Evolutionary conservation across 2,888 invertebrate species (phyloP).

Genomic region (Drosophila cracens): DNA sequence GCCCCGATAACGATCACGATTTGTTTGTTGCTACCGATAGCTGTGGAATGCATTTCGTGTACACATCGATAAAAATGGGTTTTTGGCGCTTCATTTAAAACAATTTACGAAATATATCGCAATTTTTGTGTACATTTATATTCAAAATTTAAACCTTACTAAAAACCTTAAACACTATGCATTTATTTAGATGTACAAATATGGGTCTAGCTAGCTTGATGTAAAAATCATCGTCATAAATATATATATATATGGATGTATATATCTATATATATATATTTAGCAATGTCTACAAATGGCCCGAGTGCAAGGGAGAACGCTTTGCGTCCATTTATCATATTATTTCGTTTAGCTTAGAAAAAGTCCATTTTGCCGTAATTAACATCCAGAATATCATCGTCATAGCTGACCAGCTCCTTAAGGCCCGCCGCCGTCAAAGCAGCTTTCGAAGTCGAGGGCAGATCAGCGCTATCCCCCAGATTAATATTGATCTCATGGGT

Average conservation of each 20-base stretch:
- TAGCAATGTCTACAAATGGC: constrained; percentile 31
- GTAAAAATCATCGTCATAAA: constrained; percentile 53
- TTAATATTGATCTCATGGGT: constrained; percentile 85
- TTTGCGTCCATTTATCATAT: constrained; percentile 82
- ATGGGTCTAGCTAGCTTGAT: constrained; percentile 65
- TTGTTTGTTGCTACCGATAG: constrained; percentile 1
- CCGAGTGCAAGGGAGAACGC: constrained; percentile 48
- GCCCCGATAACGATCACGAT: constrained; percentile 41
- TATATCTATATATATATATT: constrained; percentile 26
- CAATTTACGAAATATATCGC: neutral
- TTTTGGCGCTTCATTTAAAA: constrained; percentile 15
- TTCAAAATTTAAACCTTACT: constrained; percentile 25
- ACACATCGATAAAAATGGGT: constrained; percentile 14
- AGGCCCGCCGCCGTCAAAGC: constrained; percentile 60
- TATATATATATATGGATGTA: constrained; percentile 35
- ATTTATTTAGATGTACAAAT: constrained; percentile 76
- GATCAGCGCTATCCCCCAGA: constrained; percentile 77
- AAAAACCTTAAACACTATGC: constrained; percentile 57
- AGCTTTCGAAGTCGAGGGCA: constrained; percentile 82
- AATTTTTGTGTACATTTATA: constrained; percentile 20
- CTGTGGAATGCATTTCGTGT: neutral
- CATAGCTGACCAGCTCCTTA: constrained; percentile 83
- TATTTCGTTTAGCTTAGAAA: constrained; percentile 86
- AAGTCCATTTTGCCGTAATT: constrained; percentile 90
- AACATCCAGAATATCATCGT: constrained; percentile 90